Conservation (phyloP, 2,888 invertebrate genomes). For the Epinotia nisella region DNA sequence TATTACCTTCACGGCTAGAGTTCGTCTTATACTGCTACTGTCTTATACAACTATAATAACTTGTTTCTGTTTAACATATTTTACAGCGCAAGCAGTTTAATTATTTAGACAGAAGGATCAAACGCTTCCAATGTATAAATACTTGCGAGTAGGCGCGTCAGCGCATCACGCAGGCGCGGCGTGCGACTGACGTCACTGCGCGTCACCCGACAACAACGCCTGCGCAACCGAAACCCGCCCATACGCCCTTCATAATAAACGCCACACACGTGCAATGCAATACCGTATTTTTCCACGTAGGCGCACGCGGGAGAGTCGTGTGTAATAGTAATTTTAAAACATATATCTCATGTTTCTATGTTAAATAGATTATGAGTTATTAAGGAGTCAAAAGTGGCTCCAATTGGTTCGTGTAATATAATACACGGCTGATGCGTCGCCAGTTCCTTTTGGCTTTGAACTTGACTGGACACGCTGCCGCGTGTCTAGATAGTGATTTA, state of each 20-base stretch:
- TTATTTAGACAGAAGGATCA: slow-evolving; percentile 5
- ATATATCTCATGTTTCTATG: too few relatives aligned
- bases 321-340: not conserved
- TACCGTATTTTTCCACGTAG: slow-evolving; percentile 38
- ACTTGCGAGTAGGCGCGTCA: slow-evolving; percentile 43
- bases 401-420: too few relatives aligned
- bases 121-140: slow-evolving; percentile 50
- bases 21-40: too few relatives aligned
- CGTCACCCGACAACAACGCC: slow-evolving; percentile 66
- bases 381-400: too few relatives aligned
- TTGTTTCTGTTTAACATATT: slow-evolving; percentile 5
- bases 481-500: slow-evolving; percentile 9
- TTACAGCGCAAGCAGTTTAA: slow-evolving; percentile 10
- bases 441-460: too few relatives aligned
- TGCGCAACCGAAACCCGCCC: slow-evolving; percentile 49
- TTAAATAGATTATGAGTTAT: too few relatives aligned
- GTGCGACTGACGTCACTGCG: slow-evolving; percentile 75
- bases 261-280: slow-evolving; percentile 48
- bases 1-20: too few relatives aligned
- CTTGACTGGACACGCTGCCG: too few relatives aligned
- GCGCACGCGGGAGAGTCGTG: slow-evolving; percentile 33
- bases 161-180: slow-evolving; percentile 53
- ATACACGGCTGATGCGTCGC: too few relatives aligned
- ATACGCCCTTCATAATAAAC: slow-evolving; percentile 49
- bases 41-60: not conserved